phyloP scores from a whole-genome alignment of 1,140 invertebrate species.

The Drosophila melanica region DNA sequence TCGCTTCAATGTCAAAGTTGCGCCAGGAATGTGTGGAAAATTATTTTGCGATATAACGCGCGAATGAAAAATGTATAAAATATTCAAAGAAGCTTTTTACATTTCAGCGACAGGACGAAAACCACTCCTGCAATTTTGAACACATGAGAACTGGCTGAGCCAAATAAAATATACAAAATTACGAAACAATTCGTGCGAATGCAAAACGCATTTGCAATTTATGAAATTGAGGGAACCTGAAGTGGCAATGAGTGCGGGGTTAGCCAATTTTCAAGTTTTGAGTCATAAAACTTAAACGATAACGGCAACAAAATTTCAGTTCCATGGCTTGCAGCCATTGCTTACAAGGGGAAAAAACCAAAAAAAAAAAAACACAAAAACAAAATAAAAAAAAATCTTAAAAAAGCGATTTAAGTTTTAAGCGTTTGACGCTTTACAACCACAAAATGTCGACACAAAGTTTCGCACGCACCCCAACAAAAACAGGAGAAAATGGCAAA shows the following conservation, averaged over 20 bases:
- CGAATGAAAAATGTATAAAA: conserved; percentile 83
- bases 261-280: conserved; percentile 5
- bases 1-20: conserved; percentile 71
- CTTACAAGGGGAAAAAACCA: conserved; percentile 42
- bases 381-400: conserved; percentile 23
- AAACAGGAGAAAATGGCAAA: conserved; percentile 38
- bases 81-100: conserved; percentile 78
- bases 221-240: background rate
- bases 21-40: conserved; percentile 72
- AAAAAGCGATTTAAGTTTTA: conserved; percentile 79
- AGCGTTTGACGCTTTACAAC: conserved; percentile 80
- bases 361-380: conserved; percentile 37
- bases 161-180: conserved; percentile 9
- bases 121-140: conserved; percentile 17
- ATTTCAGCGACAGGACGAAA: conserved; percentile 56
- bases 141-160: conserved; percentile 50
- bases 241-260: background rate
- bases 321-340: conserved; percentile 11
- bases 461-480: conserved; percentile 58
- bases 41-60: conserved; percentile 79
- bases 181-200: conserved; percentile 12
- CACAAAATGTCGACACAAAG: conserved; percentile 78
- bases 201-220: conserved; percentile 9
- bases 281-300: conserved; percentile 60
- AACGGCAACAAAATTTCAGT: conserved; percentile 55